These are phyloP conservation scores for Agrenia bidenticulata DNA, from an alignment of 2,888 invertebrate species.

Conservation along the genomic window DNA sequence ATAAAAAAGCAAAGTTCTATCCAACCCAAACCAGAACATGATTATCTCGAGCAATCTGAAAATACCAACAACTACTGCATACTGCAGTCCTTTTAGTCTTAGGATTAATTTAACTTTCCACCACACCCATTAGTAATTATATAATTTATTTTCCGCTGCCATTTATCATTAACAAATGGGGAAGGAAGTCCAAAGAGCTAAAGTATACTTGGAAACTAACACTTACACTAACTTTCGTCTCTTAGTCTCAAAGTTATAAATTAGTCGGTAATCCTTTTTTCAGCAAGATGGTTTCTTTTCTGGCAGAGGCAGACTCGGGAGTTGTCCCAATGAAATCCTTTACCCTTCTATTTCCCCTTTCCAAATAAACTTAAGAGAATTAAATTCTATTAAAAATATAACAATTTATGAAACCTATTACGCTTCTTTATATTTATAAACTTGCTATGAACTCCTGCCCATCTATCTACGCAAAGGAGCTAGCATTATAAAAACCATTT, in stretches of 20 bases:
- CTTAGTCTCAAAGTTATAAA: not conserved
- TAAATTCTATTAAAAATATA: conserved; percentile 6
- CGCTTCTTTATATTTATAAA: conserved; percentile 11
- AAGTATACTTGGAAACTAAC: too few species aligned
- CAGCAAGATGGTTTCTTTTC: conserved; percentile 11
- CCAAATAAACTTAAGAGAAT: not conserved
- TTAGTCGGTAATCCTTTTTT: conserved; percentile 15
- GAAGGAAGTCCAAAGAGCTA: too few species aligned
- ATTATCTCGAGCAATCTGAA: too few species aligned
- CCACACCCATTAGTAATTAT: conserved; percentile 19
- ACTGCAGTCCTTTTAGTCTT: too few species aligned
- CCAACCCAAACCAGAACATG: too few species aligned
- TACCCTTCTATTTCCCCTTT: not conserved
- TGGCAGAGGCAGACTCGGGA: not conserved
- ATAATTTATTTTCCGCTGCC: conserved; percentile 17
- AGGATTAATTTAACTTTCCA: conserved; percentile 4
- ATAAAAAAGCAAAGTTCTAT: too few species aligned
- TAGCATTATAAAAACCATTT: too few species aligned
- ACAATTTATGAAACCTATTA: conserved; percentile 7
- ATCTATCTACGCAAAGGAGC: too few species aligned
- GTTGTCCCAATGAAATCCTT: not conserved
- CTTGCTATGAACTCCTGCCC: too few species aligned
- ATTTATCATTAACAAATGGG: conserved; percentile 16
- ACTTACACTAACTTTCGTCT: conserved; percentile 1
- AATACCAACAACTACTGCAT: too few species aligned